Evolutionary conservation across 2,888 invertebrate species (phyloP).

Genomic region (Apoda limacodes): DNA sequence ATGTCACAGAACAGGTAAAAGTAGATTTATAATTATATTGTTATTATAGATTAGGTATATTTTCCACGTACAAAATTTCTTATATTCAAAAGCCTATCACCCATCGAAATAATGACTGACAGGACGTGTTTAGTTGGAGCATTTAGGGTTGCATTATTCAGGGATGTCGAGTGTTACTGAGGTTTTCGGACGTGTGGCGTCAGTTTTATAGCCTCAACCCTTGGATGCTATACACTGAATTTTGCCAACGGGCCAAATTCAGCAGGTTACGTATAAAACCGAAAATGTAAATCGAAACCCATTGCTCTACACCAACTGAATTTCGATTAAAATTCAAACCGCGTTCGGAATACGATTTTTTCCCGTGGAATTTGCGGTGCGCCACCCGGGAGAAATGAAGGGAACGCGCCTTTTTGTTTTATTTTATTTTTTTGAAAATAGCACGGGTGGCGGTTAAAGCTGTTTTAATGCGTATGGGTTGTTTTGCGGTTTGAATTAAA

Average conservation of each 20-base stretch:
- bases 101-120: constrained; percentile 27
- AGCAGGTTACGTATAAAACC: too few species aligned
- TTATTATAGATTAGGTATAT: too few species aligned
- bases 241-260: too few species aligned
- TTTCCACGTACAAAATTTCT: too few species aligned
- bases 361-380: constrained; percentile 66
- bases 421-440: constrained; percentile 61
- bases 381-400: constrained; percentile 62
- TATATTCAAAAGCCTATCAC: too few species aligned
- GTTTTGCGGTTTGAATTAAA: constrained; percentile 66
- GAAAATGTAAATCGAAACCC: constrained; percentile 52
- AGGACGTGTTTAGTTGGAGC: too few species aligned
- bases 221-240: constrained; percentile 30
- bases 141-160: too few species aligned
- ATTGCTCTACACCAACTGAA: constrained; percentile 45
- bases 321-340: constrained; percentile 71
- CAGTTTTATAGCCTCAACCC: constrained; percentile 46
- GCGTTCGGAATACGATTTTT: constrained; percentile 71
- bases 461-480: constrained; percentile 68
- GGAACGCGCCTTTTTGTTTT: constrained; percentile 65
- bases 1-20: too few species aligned
- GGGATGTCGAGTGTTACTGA: too few species aligned
- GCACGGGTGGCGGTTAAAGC: constrained; percentile 66
- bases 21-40: too few species aligned
- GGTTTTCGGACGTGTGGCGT: constrained; percentile 35